Evolutionary conservation across 2,797 vertebrate genomes (phyloP).

Genomic region (Sparus aurata): DNA sequence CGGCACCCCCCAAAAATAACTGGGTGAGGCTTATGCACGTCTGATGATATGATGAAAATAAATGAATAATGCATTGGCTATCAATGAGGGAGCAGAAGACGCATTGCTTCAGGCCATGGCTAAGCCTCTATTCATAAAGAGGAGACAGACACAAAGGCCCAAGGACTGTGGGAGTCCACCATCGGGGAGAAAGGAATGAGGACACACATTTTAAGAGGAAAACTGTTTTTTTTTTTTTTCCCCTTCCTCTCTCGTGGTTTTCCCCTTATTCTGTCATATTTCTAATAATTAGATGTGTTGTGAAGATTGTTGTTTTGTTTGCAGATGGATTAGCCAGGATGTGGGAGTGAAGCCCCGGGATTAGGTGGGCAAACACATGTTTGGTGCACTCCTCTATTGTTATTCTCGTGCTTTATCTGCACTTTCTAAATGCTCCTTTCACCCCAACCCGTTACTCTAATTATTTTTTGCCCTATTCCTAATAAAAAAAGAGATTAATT

Average conservation of each 20-base stretch:
- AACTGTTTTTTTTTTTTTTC: slow-evolving; percentile 39
- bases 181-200: slow-evolving; percentile 79
- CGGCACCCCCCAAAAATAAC: slow-evolving; percentile 71
- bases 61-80: slow-evolving; percentile 88
- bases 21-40: slow-evolving; percentile 80
- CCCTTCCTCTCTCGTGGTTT: slow-evolving; percentile 19
- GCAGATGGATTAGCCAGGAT: slow-evolving; percentile 61
- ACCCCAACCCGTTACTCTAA: slow-evolving; percentile 24
- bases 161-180: slow-evolving; percentile 83
- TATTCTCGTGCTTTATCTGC: slow-evolving; percentile 52
- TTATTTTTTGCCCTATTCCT: slow-evolving; percentile 5
- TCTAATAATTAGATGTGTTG: slow-evolving; percentile 63
- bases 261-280: slow-evolving; percentile 51
- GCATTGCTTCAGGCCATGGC: slow-evolving; percentile 84
- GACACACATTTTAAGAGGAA: slow-evolving; percentile 71
- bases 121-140: slow-evolving; percentile 87
- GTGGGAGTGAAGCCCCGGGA: slow-evolving; percentile 61
- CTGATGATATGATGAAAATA: slow-evolving; percentile 86
- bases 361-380: slow-evolving; percentile 63
- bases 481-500: background rate
- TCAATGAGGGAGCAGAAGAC: slow-evolving; percentile 86
- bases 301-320: slow-evolving; percentile 60
- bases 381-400: slow-evolving; percentile 52
- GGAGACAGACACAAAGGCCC: slow-evolving; percentile 86
- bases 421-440: slow-evolving; percentile 50